Base-by-base conservation (phyloP, 2,113 vertebrate species). In the Zosterops hypoxanthus region DNA sequence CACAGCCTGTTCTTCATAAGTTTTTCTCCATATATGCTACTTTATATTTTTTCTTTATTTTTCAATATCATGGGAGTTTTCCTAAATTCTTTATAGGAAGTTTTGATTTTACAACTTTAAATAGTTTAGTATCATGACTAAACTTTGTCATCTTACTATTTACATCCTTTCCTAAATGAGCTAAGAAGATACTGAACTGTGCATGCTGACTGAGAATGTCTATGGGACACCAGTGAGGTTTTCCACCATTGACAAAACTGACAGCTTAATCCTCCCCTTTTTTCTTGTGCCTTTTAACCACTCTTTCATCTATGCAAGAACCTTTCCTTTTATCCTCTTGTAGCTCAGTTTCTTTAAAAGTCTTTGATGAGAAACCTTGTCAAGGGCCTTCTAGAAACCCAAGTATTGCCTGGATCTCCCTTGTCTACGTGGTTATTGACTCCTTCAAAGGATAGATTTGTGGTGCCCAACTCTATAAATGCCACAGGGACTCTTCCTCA, bases 331-430 rank as follows among this genome's bases (percentile, higher is more conserved):
- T 60, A 96, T 92, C 78, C 44, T 64, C 17, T 71, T 78, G 39
- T 18, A 84, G n/a, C n/a, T 95, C 84, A 78, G 60, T 87, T 89
- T 60, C 78, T 82, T 91, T 79, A 44, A 73, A 94, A 89, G 47
- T 75, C 87, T 93, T 96, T 95, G 78, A 96, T 94, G 90, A 93
- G 73, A 92, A 95, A 92, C 52, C 34, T 94, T 71, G 47, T 84
- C 90, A 91, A 87, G 57, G 49, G 24, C 41, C 81, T 84, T 89
- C 82, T 75, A 76, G 91, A 96, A 92, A 95, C 42, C 20, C 69
- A 84, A 92, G 39, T 56, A 75, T 68, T 1, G 3, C 44, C 70
- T 68, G 36, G 14, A 87, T 85, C 61, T 93, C 65, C 34, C 65
- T 60, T 41, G 57, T 50, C 86, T 78, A 2, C 29, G 60, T 79